Percentiles rank a stretch among this genome's conserved stretches.
Conservation (phyloP, 1,140 invertebrate species). For the Temnothorax curvispinosus region DNA sequence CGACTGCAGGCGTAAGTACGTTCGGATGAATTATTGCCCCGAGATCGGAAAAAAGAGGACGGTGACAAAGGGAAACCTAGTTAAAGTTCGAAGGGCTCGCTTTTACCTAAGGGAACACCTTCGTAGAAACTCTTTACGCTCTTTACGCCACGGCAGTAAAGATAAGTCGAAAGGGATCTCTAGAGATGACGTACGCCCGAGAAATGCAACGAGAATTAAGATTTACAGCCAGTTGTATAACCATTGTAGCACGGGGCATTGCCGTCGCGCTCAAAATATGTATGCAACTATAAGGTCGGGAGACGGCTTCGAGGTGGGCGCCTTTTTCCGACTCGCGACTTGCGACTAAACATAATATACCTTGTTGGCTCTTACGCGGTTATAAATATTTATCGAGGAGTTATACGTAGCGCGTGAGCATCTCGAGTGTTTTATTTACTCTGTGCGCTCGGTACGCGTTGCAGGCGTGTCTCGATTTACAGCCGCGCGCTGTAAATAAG, state of each 20-base stretch:
- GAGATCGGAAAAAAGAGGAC: slow-evolving; percentile 6
- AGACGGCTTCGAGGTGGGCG: slow-evolving; percentile 63
- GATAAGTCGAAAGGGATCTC: slow-evolving; percentile 66
- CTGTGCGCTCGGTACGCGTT: slow-evolving; percentile 47
- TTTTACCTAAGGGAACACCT: slow-evolving; percentile 54
- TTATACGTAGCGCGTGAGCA: slow-evolving; percentile 28
- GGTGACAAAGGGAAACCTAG: slow-evolving; percentile 59
- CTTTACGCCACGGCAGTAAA: slow-evolving; percentile 63
- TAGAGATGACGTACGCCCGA: slow-evolving; percentile 67
- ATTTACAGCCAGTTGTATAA: slow-evolving; percentile 72
- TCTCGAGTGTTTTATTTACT: slow-evolving; percentile 69
- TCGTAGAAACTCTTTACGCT: slow-evolving; percentile 22
- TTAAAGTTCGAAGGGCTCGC: slow-evolving; percentile 23
- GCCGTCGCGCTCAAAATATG: slow-evolving; percentile 20
- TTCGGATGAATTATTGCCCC: slow-evolving; percentile 5
- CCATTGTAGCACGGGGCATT: slow-evolving; percentile 52
- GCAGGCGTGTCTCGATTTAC: slow-evolving; percentile 65
- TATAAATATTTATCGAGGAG: slow-evolving; percentile 72
- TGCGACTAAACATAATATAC: slow-evolving; percentile 66
- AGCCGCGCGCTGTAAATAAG: slow-evolving; percentile 42
- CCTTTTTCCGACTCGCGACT: slow-evolving; percentile 30
- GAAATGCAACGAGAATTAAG: slow-evolving; percentile 71
- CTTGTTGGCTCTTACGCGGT: slow-evolving; percentile 46
- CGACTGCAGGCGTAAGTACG: not conserved
- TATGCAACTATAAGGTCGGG: slow-evolving; percentile 52